Percentiles rank a stretch among this genome's conserved stretches.
Conservation (phyloP, 2,797 vertebrate genomes). For the Anabacerthia variegaticeps region DNA sequence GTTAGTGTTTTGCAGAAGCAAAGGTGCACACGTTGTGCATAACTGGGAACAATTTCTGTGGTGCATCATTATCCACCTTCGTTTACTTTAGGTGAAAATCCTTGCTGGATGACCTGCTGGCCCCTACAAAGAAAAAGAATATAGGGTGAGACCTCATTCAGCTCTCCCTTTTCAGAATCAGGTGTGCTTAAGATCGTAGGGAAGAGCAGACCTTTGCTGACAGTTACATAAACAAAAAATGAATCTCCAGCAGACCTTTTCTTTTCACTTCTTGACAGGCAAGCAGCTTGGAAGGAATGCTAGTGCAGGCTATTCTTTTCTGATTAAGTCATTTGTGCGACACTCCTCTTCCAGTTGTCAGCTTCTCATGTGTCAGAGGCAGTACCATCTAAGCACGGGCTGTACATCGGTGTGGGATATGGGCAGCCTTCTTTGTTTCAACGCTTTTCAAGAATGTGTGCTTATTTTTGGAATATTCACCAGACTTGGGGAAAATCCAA, state of each 20-base stretch:
- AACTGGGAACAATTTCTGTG: neutral
- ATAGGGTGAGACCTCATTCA: neutral
- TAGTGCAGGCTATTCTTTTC: neutral
- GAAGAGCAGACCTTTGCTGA: neutral
- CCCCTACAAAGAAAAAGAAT: neutral
- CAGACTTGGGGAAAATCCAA: neutral
- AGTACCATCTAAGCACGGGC: accelerated
- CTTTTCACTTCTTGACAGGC: neutral
- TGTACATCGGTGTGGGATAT: neutral
- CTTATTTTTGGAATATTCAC: neutral
- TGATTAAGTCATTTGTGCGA: slow-evolving; percentile 45
- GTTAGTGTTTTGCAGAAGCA: neutral
- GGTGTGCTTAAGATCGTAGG: neutral
- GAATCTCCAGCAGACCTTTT: slow-evolving; percentile 25
- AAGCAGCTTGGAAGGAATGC: neutral
- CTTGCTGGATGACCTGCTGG: neutral
- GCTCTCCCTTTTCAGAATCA: slow-evolving; percentile 7
- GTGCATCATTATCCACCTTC: neutral
- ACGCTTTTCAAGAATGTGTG: neutral
- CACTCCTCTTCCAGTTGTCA: slow-evolving; percentile 60
- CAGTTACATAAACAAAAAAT: neutral
- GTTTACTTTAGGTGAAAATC: neutral
- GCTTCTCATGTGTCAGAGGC: slow-evolving; percentile 31
- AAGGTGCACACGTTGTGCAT: neutral
- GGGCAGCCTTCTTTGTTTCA: neutral